phyloP scores from a whole-genome alignment of 2,888 invertebrate species.

The Oxyscelio sp. region DNA sequence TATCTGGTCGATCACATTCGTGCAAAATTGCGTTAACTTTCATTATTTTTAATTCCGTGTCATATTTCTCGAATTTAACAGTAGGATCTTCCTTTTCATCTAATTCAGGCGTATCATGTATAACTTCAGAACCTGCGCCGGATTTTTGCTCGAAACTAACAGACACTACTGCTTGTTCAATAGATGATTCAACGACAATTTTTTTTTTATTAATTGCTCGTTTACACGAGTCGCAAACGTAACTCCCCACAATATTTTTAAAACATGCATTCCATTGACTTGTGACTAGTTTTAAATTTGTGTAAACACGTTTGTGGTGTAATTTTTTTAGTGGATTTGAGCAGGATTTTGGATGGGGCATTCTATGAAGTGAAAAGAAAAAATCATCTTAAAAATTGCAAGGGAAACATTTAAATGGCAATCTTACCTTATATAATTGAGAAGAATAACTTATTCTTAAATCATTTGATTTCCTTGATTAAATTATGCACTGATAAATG shows the following conservation, averaged over 20 bases:
- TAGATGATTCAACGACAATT: background rate
- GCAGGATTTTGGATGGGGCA: too few relatives aligned
- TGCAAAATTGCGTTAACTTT: background rate
- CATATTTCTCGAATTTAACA: background rate
- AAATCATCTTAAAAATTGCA: too few relatives aligned
- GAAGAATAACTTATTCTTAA: too few relatives aligned
- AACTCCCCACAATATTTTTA: background rate
- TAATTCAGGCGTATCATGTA: background rate
- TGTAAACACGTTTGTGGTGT: background rate
- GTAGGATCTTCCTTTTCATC: background rate
- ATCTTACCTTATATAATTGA: too few relatives aligned
- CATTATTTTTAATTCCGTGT: background rate
- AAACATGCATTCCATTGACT: background rate
- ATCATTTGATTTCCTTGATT: too few relatives aligned
- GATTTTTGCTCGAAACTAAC: background rate
- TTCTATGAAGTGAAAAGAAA: too few relatives aligned
- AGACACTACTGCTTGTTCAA: background rate
- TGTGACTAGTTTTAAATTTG: background rate
- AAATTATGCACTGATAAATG: too few relatives aligned
- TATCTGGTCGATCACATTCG: background rate
- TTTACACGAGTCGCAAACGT: background rate
- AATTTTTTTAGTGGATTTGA: background rate
- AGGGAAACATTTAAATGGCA: too few relatives aligned
- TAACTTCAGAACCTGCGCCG: background rate
- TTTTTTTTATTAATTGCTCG: background rate